Conservation (phyloP, 2,888 invertebrate genomes). For the Ichneumoninae sp. region DNA sequence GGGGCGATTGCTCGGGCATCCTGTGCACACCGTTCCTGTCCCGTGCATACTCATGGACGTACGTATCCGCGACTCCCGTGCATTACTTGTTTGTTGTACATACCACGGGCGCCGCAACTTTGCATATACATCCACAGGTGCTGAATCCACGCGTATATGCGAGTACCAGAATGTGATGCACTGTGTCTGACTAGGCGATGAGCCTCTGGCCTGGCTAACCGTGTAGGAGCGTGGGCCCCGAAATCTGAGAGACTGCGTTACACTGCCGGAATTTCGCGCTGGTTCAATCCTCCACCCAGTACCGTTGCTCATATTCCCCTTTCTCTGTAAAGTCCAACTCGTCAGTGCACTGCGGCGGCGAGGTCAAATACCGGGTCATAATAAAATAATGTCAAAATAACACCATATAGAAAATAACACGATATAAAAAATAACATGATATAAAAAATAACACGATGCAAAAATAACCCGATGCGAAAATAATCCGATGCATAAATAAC, state of each 20-base stretch:
- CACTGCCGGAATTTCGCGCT: not conserved
- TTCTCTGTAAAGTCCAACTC: too few relatives aligned
- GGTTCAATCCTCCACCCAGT: not conserved
- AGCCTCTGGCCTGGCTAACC: not conserved
- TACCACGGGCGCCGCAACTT: slow-evolving; percentile 26
- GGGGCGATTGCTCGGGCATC: slow-evolving; percentile 24
- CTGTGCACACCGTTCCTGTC: not conserved
- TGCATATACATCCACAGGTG: not conserved
- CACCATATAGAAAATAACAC: too few relatives aligned
- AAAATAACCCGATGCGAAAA: not conserved
- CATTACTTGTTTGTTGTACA: slow-evolving; percentile 28
- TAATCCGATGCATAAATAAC: not conserved
- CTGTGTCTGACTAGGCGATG: not conserved
- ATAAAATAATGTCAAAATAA: not conserved
- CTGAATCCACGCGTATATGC: not conserved
- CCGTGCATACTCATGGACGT: slow-evolving; percentile 5
- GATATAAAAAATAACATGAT: too few relatives aligned
- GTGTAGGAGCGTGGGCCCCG: not conserved
- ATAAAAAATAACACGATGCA: too few relatives aligned
- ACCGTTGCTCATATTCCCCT: too few relatives aligned
- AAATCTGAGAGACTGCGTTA: not conserved
- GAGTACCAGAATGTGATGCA: not conserved
- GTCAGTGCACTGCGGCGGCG: too few relatives aligned
- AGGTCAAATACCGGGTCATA: too few relatives aligned
- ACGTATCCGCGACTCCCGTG: not conserved